Conservation (phyloP, 2,888 invertebrate species). For the Clistopyga incitator region DNA sequence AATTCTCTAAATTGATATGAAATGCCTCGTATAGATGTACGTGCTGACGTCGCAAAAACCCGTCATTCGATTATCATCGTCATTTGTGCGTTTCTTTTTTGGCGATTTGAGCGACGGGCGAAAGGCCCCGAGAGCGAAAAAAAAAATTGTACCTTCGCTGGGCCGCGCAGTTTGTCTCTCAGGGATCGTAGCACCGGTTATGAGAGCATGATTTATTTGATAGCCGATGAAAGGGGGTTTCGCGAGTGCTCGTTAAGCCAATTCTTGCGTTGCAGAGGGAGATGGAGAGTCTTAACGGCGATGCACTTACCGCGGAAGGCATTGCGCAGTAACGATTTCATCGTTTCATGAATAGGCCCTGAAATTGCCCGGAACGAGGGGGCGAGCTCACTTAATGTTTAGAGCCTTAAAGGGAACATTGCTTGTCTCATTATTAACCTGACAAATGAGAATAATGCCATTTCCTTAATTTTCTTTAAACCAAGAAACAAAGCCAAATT, state of each 20-base stretch:
- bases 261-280: conserved; percentile 16
- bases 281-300: background rate
- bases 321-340: conserved; percentile 8
- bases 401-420: background rate
- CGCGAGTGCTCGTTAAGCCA: conserved; percentile 26
- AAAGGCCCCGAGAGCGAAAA: conserved; percentile 1
- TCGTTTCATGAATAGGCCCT: conserved; percentile 5
- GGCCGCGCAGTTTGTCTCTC: conserved; percentile 18
- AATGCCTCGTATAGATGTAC: background rate
- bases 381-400: background rate
- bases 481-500: too few species aligned
- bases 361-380: conserved; percentile 18
- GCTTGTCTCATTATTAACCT: background rate
- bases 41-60: conserved; percentile 36
- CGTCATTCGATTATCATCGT: conserved; percentile 54
- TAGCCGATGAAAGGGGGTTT: conserved; percentile 31
- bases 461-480: too few species aligned
- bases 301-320: background rate
- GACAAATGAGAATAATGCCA: background rate
- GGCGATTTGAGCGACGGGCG: conserved; percentile 20
- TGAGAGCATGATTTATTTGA: conserved; percentile 49
- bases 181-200: conserved; percentile 22
- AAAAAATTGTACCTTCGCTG: conserved; percentile 4
- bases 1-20: background rate
- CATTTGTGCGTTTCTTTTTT: conserved; percentile 41